Conservation (phyloP, 2,888 invertebrate genomes). For the Eristalinus sepulchralis region DNA sequence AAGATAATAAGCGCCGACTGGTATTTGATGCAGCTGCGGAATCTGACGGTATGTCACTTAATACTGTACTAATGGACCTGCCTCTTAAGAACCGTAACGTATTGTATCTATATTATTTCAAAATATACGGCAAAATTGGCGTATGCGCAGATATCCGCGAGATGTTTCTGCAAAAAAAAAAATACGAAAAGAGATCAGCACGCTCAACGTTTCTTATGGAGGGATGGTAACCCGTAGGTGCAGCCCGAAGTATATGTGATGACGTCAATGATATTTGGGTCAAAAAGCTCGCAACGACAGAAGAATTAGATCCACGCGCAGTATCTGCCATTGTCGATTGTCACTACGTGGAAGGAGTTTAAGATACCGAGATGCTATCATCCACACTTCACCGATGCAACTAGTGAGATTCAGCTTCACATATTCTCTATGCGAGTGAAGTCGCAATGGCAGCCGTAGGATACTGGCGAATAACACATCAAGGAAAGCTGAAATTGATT, state of each 20-base stretch:
- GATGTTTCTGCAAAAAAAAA: conserved; percentile 48
- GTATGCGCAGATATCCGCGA: conserved; percentile 56
- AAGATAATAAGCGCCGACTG: conserved; percentile 44
- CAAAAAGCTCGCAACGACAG: not conserved
- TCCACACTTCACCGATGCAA: not conserved
- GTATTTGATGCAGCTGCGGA: conserved; percentile 56
- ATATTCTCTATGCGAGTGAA: not conserved
- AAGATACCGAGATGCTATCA: not conserved
- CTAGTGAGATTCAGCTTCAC: not conserved
- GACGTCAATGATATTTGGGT: conserved; percentile 43
- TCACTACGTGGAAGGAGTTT: conserved; percentile 32
- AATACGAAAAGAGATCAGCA: conserved; percentile 52
- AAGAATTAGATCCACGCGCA: conserved; percentile 25
- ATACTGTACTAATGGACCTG: conserved; percentile 43
- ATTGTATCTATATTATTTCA: conserved; percentile 54
- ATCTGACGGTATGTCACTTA: conserved; percentile 37
- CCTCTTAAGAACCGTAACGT: conserved; percentile 50
- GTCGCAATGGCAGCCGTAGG: not conserved
- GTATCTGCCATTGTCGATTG: conserved; percentile 46
- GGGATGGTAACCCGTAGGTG: conserved; percentile 4
- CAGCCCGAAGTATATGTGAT: conserved; percentile 50
- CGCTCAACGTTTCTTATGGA: conserved; percentile 18
- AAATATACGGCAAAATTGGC: conserved; percentile 42
- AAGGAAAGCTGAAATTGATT: not conserved
- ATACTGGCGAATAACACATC: not conserved